Evolutionary conservation across 1,140 invertebrate species (phyloP), one percentile per base, ranked within the genome.

Genomic region (Forficula auricularia): DNA sequence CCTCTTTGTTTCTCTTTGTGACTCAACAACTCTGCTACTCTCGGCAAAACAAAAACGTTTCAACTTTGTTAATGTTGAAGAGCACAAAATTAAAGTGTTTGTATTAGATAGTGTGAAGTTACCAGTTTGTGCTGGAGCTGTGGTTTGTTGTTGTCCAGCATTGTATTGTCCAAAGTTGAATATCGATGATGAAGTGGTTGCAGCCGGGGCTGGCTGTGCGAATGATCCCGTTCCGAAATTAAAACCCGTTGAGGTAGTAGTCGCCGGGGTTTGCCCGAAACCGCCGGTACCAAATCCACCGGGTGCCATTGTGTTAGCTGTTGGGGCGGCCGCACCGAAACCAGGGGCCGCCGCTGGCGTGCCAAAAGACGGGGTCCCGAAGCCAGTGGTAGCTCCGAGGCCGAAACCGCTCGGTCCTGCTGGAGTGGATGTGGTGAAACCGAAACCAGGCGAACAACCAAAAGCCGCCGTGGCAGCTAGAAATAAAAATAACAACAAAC

Each of bases 341-440:
- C 64, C 56, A 34, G 60, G 55, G 14, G 62, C 48, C 0, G 59
- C 45, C 3, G 55, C 48, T 20, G 57, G 49, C 9, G 53, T 45
- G 3, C 50, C 51, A 3, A 56, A 54, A 32, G 53, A 48, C 30
- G 55, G 45, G 12, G 56, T 50, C 35, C 52, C 52, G 40, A 60
- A 67, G 54, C 60, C 58, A 51, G 58, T 46, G 43, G 57, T 57
- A 50, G 62, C 53, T 44, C 60, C 55, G 15, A 50, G 46, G 20
- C 63, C 60, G 52, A 71, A 71, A 8, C 58, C 59, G 8, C 56
- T 43, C 9, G 61, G 52, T 48, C 52, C 49, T 48, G 47, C 40
- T 8, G 56, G n/a, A 19, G 56, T 49, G 36, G 48, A 38, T n/a
- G 38, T 47, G 9, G 49, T 39, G 8, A 38, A 32, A 8, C 48